Conservation (phyloP, 2,888 invertebrate genomes). For the Blomia tropicalis region DNA sequence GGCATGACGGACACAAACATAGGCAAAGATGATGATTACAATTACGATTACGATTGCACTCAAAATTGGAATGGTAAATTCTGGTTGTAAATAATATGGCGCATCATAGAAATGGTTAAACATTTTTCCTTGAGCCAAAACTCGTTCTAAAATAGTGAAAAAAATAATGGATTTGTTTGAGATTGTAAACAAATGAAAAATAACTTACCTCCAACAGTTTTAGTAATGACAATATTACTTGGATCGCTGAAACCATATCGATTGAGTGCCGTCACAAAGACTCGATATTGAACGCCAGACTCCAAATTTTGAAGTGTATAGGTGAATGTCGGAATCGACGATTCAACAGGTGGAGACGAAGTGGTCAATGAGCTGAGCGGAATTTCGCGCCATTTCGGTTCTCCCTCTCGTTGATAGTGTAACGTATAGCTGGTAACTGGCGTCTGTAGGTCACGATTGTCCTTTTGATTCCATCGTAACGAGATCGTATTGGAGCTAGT, state of each 20-base stretch:
- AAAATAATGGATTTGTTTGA: background rate
- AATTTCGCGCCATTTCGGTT: constrained; percentile 24
- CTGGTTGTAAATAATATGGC: constrained; percentile 14
- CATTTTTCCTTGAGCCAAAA: background rate
- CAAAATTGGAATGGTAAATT: constrained; percentile 20
- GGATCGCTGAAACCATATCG: constrained; percentile 30
- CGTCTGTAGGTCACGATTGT: background rate
- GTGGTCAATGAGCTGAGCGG: constrained; percentile 7
- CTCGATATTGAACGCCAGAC: constrained; percentile 28
- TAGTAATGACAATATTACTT: constrained; percentile 25
- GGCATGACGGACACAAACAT: constrained; percentile 27
- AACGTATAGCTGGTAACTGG: constrained; percentile 27
- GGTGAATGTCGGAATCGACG: constrained; percentile 19
- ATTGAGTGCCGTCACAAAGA: constrained; percentile 30
- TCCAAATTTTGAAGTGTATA: constrained; percentile 29
- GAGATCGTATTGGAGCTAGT: constrained; percentile 28
- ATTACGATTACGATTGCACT: constrained; percentile 22
- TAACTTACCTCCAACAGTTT: constrained; percentile 16
- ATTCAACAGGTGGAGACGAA: constrained; percentile 1
- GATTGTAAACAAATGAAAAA: too few relatives aligned
- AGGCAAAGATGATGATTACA: constrained; percentile 28
- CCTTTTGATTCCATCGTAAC: constrained; percentile 21
- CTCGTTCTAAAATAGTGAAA: background rate
- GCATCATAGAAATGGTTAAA: background rate
- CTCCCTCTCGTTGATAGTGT: constrained; percentile 28